Base-by-base conservation (phyloP, 2,113 vertebrate genomes). In the Cyprinus carpio region DNA sequence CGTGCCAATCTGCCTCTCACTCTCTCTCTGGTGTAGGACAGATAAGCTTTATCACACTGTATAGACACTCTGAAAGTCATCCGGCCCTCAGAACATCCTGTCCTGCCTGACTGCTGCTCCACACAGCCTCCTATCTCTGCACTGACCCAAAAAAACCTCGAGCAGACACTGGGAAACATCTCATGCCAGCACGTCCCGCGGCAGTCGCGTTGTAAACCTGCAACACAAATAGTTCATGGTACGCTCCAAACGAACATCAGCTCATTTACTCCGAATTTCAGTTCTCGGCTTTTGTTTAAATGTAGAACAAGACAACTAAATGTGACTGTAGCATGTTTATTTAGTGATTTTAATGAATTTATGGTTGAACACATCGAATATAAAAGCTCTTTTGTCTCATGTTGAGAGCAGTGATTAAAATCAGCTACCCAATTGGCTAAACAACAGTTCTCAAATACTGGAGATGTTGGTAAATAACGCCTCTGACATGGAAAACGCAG, bases 1-100 rank as follows among this genome's bases (percentile, higher is more conserved):
- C 2, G 10, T n/a, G 69, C 69, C 69, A 40, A 46, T 62, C 81
- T 60, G 64, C n/a, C 65, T 40, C 23, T 82, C 29, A 29, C 23
- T 74, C 23, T 37, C 6, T 72, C 18, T 40, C n/a, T n/a, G n/a
- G 12, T 79, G 75, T 43, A 20, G 34, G n/a, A 79, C 56, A 80
- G 82, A 56, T 31, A n/a, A 87, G 77, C 69, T 74, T 75, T 56
- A 75, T 84, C 56, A 65, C 56, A 62, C 74, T 31, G 69, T 27
- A 84, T 62, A 84, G 84, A 37, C 67, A 40, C 54, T 34, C 10
- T 43, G 60, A 76, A 65, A 77, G 81, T 74, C n/a, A n/a, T n/a
- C n/a, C n/a, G n/a, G n/a, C n/a, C n/a, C n/a, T n/a, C n/a, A n/a
- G 51, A 58, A 75, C 40, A 20, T 37, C 25, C 82, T 40, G 75